Evolutionary conservation across 2,888 invertebrate species (phyloP).

Genomic region (Drosophila anceps): DNA sequence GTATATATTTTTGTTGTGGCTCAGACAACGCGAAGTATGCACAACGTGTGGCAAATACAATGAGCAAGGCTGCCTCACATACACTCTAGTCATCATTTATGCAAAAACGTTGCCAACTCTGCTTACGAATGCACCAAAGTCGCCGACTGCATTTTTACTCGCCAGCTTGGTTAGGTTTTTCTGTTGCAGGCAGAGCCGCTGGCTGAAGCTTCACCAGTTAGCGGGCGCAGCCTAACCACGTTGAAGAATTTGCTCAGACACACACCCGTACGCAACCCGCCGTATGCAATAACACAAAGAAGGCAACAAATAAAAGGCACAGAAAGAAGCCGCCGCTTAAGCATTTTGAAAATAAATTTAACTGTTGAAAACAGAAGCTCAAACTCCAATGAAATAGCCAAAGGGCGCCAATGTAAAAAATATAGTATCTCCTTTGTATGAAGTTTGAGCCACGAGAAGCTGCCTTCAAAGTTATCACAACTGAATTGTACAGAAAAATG

Average conservation of each 20-base stretch:
- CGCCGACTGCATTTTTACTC: slow-evolving; percentile 63
- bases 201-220: slow-evolving; percentile 34
- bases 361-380: slow-evolving; percentile 47
- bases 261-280: slow-evolving; percentile 16
- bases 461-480: slow-evolving; percentile 38
- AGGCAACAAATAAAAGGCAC: slow-evolving; percentile 31
- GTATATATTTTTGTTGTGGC: slow-evolving; percentile 49
- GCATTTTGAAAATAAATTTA: slow-evolving; percentile 78
- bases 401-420: slow-evolving; percentile 27
- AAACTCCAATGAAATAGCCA: slow-evolving; percentile 47
- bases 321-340: slow-evolving; percentile 59
- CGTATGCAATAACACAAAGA: slow-evolving; percentile 49
- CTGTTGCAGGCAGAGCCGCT: slow-evolving; percentile 17
- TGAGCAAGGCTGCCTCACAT: slow-evolving; percentile 36
- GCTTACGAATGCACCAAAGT: slow-evolving; percentile 66
- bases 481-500: slow-evolving; percentile 4
- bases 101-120: slow-evolving; percentile 78
- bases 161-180: slow-evolving; percentile 40
- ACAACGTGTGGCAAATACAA: slow-evolving; percentile 70
- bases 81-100: slow-evolving; percentile 65
- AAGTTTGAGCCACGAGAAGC: slow-evolving; percentile 18
- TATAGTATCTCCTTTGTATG: slow-evolving; percentile 12
- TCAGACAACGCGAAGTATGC: slow-evolving; percentile 67
- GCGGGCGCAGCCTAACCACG: slow-evolving; percentile 56
- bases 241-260: slow-evolving; percentile 41